These are phyloP conservation scores for Cataglyphis cursor DNA, from an alignment of 2,888 invertebrate species.

Conservation along the genomic window DNA sequence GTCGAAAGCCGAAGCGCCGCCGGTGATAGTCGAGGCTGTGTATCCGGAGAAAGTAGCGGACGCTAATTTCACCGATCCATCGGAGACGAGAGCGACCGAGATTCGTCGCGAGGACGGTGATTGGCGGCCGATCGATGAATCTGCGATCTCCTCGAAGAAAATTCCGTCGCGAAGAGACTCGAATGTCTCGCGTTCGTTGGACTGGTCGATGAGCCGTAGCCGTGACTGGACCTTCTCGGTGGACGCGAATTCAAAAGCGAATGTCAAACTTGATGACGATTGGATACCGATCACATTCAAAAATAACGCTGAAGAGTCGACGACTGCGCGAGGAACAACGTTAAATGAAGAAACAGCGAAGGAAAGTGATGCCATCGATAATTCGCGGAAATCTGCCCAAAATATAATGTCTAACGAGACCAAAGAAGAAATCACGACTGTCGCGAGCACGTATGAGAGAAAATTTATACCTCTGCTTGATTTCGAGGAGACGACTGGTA, in stretches of 20 bases:
- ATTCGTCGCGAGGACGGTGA: conserved; percentile 56
- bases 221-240: conserved; percentile 72
- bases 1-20: conserved; percentile 1
- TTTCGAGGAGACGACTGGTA: conserved; percentile 58
- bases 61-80: neutral
- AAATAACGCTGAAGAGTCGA: conserved; percentile 4
- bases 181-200: conserved; percentile 65
- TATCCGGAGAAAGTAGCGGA: conserved; percentile 35
- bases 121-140: conserved; percentile 76
- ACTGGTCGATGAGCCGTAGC: conserved; percentile 75
- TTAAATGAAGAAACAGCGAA: neutral
- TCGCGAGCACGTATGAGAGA: conserved; percentile 62
- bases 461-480: conserved; percentile 83
- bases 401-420: neutral
- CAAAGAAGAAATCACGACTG: neutral
- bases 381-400: neutral
- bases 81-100: neutral
- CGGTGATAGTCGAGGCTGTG: conserved; percentile 54
- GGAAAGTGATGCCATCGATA: neutral
- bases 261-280: conserved; percentile 79
- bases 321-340: neutral
- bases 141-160: neutral
- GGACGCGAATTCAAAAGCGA: conserved; percentile 53
- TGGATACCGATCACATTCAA: conserved; percentile 79
- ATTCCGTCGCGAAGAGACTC: conserved; percentile 34